Percentiles rank a stretch among this genome's conserved stretches.
These are phyloP conservation scores for Nomia melanderi DNA, from an alignment of 1,140 invertebrate genomes.

Conservation along the genomic window DNA sequence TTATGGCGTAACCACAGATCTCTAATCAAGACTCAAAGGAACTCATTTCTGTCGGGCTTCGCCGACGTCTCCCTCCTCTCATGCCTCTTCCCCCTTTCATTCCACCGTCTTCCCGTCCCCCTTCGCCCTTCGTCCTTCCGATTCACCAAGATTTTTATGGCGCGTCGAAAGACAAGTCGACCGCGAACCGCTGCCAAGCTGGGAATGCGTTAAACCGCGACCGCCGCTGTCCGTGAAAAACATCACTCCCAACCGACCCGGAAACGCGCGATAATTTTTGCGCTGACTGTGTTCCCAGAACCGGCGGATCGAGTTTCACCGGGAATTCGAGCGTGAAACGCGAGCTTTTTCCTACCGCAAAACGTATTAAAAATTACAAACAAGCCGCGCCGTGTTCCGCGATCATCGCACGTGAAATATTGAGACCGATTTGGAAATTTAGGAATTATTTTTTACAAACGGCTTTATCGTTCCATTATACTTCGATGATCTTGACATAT, in stretches of 20 bases:
- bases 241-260: not conserved
- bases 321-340: not conserved
- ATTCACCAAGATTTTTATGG: not conserved
- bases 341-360: not conserved
- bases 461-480: too few species aligned
- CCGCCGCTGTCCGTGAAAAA: not conserved
- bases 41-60: too few species aligned
- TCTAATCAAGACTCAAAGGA: too few species aligned
- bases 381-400: not conserved
- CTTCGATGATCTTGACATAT: too few species aligned
- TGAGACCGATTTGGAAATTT: too few species aligned
- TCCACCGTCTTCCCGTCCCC: too few species aligned
- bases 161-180: not conserved
- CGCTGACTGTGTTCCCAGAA: not conserved
- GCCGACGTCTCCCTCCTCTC: too few species aligned
- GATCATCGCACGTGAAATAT: too few species aligned
- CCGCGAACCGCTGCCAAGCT: slow-evolving; percentile 5
- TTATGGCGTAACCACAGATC: too few species aligned
- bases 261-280: not conserved
- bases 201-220: not conserved
- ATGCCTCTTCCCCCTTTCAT: too few species aligned
- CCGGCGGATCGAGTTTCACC: not conserved
- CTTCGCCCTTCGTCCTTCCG: too few species aligned
- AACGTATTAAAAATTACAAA: not conserved
- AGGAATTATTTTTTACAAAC: too few species aligned